Percentiles rank a stretch among this genome's conserved stretches.
Evolutionary conservation across 2,888 invertebrate genomes (phyloP).

Genomic region (Pachliopta kotzebuea): DNA sequence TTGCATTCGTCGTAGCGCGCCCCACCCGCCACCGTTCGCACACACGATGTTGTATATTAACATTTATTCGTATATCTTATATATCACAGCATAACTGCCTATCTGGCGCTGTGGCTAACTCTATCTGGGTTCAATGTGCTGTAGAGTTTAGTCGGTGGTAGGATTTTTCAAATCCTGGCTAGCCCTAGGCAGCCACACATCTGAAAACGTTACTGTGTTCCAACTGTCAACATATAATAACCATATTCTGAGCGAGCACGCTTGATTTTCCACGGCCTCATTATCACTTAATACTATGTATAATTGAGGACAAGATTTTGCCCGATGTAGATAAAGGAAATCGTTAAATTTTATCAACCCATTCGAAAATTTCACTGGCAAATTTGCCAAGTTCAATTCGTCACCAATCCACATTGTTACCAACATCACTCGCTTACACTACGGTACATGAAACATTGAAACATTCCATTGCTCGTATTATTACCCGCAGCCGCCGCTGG

Average conservation of each 20-base stretch:
- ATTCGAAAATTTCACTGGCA: constrained; percentile 58
- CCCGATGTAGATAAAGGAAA: too few species aligned
- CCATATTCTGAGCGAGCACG: too few species aligned
- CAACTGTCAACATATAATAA: background rate
- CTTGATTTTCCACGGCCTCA: too few species aligned
- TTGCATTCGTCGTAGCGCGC: constrained; percentile 58
- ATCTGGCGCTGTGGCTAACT: too few species aligned
- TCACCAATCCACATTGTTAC: constrained; percentile 34
- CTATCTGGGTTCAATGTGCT: too few species aligned
- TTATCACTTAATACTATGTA: too few species aligned
- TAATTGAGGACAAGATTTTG: too few species aligned
- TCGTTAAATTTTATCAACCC: constrained; percentile 46
- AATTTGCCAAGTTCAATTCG: constrained; percentile 55
- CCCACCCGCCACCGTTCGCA: constrained; percentile 65
- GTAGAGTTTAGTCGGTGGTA: too few species aligned
- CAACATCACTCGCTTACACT: constrained; percentile 66
- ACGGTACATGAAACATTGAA: constrained; percentile 61
- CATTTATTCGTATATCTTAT: constrained; percentile 57
- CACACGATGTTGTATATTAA: constrained; percentile 67
- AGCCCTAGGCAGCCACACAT: too few species aligned
- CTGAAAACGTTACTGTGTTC: too few species aligned
- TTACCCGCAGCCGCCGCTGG: constrained; percentile 44
- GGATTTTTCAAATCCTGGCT: too few species aligned
- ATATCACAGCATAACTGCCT: constrained; percentile 37
- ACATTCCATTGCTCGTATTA: constrained; percentile 66